Base-by-base conservation (phyloP, 2,797 vertebrate species). In the Smutsia temminckii region DNA sequence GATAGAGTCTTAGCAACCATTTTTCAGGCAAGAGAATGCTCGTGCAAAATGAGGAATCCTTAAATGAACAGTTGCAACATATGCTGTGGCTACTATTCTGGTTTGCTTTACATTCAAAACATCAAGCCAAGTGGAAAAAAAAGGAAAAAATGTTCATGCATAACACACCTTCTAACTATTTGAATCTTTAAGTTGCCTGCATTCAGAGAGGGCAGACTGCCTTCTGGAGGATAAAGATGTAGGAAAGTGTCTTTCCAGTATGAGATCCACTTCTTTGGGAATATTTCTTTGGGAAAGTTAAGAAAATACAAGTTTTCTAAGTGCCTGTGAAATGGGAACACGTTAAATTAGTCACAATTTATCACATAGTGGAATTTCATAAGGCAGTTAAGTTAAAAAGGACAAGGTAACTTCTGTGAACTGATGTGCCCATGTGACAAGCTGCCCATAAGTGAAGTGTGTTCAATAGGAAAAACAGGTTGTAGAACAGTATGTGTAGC, bases 101-200 rank as follows among this genome's bases (percentile, higher is more conserved):
- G 49, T 75, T 55, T 72, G 81, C 63, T 90, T 92, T 72, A 94
- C 71, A 80, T 59, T 63, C 55, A 74, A 93, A 75, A 51, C 88
- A 84, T 71, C 59, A 6, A 77, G 88, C 75, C 85, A 79, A 91
- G 61, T 18, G 42, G 85, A 61, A 75, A 78, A 49, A 72, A 32
- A 74, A 85, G 75, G 75, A 61, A 46, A 46, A 72, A 92, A 34
- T 49, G 25, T 77, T 90, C 72, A 5, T 0, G 1, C 61, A 49
- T 68, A 83, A 25, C 55, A 69, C 66, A 93, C 88, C 87, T 96
- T 89, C 94, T 90, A 77, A 78, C 88, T 88, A 88, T 96, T 66
- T 94, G 81, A 71, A 71, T 75, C 32, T 25, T 46, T 5, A 92
- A 90, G 40, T 77, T 25, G 55, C 66, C 78, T 71, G n/a, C 90